These are phyloP conservation scores for Drosophila stalkeri DNA, from an alignment of 2,888 invertebrate species.

Conservation along the genomic window DNA sequence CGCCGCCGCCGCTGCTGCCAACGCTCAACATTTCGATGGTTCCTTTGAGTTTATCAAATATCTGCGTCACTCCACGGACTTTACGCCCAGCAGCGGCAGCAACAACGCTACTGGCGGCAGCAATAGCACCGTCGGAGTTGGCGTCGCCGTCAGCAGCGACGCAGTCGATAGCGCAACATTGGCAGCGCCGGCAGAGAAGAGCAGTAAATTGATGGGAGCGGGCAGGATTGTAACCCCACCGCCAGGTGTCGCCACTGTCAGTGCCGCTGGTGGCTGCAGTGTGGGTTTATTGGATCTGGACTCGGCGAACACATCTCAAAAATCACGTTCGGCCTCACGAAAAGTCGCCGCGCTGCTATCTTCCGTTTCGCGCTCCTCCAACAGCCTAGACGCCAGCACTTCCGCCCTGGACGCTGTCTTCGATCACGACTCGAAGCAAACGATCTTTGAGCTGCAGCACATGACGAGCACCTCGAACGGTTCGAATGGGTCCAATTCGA, in stretches of 20 bases:
- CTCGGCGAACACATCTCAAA: conserved; percentile 81
- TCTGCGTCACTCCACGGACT: conserved; percentile 84
- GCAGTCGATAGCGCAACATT: conserved; percentile 30
- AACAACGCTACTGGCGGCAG: conserved; percentile 6
- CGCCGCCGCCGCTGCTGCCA: conserved; percentile 35
- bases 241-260: conserved; percentile 46
- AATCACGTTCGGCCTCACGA: conserved; percentile 82
- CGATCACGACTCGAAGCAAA: conserved; percentile 85
- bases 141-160: conserved; percentile 11
- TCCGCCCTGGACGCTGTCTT: conserved; percentile 81
- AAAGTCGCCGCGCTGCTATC: conserved; percentile 80
- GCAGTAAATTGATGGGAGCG: conserved; percentile 35
- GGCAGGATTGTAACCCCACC: conserved; percentile 52
- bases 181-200: conserved; percentile 42
- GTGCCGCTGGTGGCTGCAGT: conserved; percentile 11
- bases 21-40: conserved; percentile 83
- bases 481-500: conserved; percentile 81
- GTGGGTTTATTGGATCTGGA: conserved; percentile 83
- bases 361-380: conserved; percentile 77
- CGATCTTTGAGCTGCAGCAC: conserved; percentile 84
- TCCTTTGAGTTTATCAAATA: conserved; percentile 85
- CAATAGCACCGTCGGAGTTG: conserved; percentile 7
- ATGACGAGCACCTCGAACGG: conserved; percentile 71
- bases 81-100: conserved; percentile 61
- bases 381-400: conserved; percentile 76